Evolutionary conservation across 2,113 vertebrate genomes (phyloP).

Genomic region (Ceratotherium simum): DNA sequence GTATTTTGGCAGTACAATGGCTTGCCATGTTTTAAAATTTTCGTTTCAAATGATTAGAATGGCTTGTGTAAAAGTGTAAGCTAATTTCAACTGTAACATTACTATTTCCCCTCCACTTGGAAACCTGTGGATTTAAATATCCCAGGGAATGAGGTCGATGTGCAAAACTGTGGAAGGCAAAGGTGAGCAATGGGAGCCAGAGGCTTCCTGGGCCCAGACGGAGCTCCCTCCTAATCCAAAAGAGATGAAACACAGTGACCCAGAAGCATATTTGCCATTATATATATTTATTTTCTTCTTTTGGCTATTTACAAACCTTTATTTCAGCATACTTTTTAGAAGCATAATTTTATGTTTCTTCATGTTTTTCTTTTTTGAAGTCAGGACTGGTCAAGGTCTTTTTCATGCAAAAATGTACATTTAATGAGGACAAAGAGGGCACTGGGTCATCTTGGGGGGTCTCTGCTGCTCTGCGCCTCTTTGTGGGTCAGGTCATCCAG

Average conservation of each 20-base stretch:
- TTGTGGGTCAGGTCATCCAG: conserved; percentile 74
- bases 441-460: background rate
- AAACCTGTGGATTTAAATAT: conserved; percentile 70
- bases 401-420: conserved; percentile 85
- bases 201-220: background rate
- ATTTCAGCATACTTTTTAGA: conserved; percentile 85
- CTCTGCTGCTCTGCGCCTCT: conserved; percentile 57
- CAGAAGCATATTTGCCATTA: conserved; percentile 80
- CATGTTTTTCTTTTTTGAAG: conserved; percentile 79
- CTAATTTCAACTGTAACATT: conserved; percentile 81
- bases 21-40: conserved; percentile 77
- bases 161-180: conserved; percentile 61
- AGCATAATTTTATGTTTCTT: conserved; percentile 81
- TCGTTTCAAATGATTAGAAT: conserved; percentile 79
- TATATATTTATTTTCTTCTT: conserved; percentile 65
- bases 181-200: conserved; percentile 25
- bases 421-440: conserved; percentile 76
- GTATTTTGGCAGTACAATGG: conserved; percentile 80
- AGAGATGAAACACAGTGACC: conserved; percentile 83
- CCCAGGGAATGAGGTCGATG: conserved; percentile 51
- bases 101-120: conserved; percentile 63
- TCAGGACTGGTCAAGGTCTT: conserved; percentile 81
- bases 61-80: conserved; percentile 62
- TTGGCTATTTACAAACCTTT: conserved; percentile 85
- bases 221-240: conserved; percentile 43